phyloP scores from a whole-genome alignment of 2,113 vertebrate species.

The Propithecus coquereli region DNA sequence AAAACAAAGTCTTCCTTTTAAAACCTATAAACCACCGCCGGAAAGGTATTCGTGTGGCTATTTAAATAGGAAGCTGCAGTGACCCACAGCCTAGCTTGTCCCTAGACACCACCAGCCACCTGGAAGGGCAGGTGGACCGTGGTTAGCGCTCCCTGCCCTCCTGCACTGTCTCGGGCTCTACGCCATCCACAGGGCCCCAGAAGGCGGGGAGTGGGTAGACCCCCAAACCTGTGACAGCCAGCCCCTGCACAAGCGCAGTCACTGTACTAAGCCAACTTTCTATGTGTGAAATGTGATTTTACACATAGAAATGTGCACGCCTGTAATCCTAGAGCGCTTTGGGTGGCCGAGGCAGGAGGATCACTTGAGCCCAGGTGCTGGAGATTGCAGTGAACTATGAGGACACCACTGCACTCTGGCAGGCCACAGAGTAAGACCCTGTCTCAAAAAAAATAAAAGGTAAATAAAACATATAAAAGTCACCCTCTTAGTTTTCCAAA shows the following conservation, averaged over 20 bases:
- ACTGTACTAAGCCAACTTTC: background rate
- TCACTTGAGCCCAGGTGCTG: too few species aligned
- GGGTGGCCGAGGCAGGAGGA: too few species aligned
- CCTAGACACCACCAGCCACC: background rate
- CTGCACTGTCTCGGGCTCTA: fast-evolving
- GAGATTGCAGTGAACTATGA: too few species aligned
- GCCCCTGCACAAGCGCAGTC: background rate
- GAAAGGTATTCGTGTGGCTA: fast-evolving
- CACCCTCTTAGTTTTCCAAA: background rate
- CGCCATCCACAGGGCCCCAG: too few species aligned
- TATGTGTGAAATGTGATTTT: background rate
- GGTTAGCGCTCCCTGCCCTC: background rate
- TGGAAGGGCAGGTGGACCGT: background rate
- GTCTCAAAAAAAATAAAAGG: too few species aligned
- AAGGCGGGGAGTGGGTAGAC: background rate
- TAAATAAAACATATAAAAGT: too few species aligned
- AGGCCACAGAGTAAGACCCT: too few species aligned
- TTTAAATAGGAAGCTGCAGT: background rate
- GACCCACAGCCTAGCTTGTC: background rate
- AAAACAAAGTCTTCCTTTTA: background rate
- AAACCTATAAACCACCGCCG: background rate
- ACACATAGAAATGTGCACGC: too few species aligned
- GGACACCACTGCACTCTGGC: too few species aligned
- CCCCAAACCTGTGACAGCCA: background rate
- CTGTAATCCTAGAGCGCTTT: too few species aligned